A percentile compares a stretch with the other conserved stretches of the same genome.
Evolutionary conservation across 2,113 vertebrate species (phyloP).

Genomic region (Numida meleagris): DNA sequence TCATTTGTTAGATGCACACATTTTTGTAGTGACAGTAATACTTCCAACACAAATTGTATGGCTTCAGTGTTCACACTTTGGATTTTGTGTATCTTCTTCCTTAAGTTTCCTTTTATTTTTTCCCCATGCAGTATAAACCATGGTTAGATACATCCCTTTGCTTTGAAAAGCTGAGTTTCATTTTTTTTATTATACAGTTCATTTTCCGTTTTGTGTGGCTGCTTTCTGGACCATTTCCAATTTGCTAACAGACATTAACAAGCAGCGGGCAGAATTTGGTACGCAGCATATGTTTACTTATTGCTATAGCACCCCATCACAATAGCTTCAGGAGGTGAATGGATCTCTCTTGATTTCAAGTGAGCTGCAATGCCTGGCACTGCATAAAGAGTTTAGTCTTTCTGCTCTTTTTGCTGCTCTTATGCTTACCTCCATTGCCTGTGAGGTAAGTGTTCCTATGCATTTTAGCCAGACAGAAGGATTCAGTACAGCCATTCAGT

Average conservation of each 20-base stretch:
- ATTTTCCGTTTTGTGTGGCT: background rate
- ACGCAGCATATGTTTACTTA: background rate
- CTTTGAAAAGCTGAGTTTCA: background rate
- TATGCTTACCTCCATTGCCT: background rate
- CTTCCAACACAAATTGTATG: background rate
- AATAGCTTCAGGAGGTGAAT: background rate
- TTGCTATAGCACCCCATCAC: background rate
- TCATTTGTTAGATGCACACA: background rate
- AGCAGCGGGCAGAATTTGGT: background rate
- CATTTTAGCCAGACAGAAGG: background rate
- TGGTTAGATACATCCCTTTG: background rate
- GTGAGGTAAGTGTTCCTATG: background rate
- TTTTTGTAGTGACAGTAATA: background rate
- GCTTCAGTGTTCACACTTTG: background rate
- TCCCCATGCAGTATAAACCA: fast-evolving
- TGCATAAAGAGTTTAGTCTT: background rate
- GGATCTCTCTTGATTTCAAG: background rate
- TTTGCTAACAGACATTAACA: background rate
- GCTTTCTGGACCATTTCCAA: background rate
- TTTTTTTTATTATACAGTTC: background rate
- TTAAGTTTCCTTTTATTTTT: background rate
- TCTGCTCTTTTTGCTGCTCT: background rate
- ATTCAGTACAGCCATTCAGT: background rate
- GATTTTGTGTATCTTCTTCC: background rate
- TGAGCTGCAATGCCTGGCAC: background rate